These are phyloP conservation scores for Platyrinchus mystaceus DNA, from an alignment of 2,797 vertebrate species.

Conservation along the genomic window DNA sequence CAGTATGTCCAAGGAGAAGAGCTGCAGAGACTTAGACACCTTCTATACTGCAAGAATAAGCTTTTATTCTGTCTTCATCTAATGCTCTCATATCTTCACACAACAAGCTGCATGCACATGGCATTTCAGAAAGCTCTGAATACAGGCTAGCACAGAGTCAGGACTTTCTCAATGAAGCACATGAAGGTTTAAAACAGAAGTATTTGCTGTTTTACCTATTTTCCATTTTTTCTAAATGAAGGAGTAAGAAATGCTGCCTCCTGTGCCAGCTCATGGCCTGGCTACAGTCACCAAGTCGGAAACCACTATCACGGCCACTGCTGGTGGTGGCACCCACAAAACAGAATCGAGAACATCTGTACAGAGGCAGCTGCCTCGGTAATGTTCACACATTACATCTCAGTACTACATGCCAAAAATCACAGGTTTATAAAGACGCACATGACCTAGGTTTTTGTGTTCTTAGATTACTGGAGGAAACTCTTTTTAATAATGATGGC, in stretches of 20 bases:
- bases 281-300: not conserved
- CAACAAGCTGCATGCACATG: not conserved
- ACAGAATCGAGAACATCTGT: not conserved
- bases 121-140: not conserved
- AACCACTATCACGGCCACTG: not conserved
- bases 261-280: not conserved
- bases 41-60: not conserved
- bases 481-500: not conserved
- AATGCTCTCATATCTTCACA: not conserved
- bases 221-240: not conserved
- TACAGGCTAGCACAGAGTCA: not conserved
- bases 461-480: not conserved
- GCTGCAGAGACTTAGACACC: not conserved
- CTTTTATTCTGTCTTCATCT: not conserved
- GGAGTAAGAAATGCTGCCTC: not conserved
- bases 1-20: not conserved
- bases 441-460: not conserved
- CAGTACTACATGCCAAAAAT: not conserved
- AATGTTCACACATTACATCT: rapidly evolving
- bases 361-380: not conserved
- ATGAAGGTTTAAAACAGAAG: not conserved
- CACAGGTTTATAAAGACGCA: not conserved
- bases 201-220: not conserved
- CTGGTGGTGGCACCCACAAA: not conserved
- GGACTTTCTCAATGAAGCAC: not conserved